A percentile compares a stretch with the other conserved stretches of the same genome.
Conservation (phyloP, 1,140 invertebrate species). For the Drosophila carrolli region DNA sequence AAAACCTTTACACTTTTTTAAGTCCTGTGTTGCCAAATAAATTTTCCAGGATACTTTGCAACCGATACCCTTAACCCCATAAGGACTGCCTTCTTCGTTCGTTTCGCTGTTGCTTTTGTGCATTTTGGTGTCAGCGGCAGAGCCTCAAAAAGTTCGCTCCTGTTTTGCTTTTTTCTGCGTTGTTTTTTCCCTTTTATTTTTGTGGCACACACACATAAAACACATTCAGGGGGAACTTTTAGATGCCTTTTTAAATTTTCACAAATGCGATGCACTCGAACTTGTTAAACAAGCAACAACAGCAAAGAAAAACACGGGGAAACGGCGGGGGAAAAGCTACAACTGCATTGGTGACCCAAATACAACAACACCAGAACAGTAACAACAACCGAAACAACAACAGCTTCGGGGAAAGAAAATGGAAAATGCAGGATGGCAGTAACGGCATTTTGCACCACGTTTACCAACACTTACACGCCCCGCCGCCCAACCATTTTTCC, state of each 20-base stretch:
- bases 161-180: constrained; percentile 23
- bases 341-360: constrained; percentile 72
- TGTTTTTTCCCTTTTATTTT: constrained; percentile 42
- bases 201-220: constrained; percentile 17
- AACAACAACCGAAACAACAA: constrained; percentile 15
- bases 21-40: not conserved
- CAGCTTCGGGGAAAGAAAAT: constrained; percentile 12
- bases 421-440: constrained; percentile 38
- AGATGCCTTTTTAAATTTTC: constrained; percentile 76
- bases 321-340: constrained; percentile 16
- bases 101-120: constrained; percentile 64
- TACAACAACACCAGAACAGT: constrained; percentile 39
- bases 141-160: constrained; percentile 66
- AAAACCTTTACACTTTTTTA: not conserved
- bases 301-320: constrained; percentile 26
- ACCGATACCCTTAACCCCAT: not conserved
- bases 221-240: constrained; percentile 41
- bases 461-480: constrained; percentile 78
- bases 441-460: constrained; percentile 75
- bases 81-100: constrained; percentile 8
- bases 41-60: constrained; percentile 19
- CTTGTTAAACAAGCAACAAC: constrained; percentile 74
- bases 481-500: constrained; percentile 45
- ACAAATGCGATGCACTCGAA: constrained; percentile 79
- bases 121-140: constrained; percentile 73